Evolutionary conservation across 2,797 vertebrate species (phyloP), one percentile per base, ranked within the genome.

Genomic region (Channallabes apus): DNA sequence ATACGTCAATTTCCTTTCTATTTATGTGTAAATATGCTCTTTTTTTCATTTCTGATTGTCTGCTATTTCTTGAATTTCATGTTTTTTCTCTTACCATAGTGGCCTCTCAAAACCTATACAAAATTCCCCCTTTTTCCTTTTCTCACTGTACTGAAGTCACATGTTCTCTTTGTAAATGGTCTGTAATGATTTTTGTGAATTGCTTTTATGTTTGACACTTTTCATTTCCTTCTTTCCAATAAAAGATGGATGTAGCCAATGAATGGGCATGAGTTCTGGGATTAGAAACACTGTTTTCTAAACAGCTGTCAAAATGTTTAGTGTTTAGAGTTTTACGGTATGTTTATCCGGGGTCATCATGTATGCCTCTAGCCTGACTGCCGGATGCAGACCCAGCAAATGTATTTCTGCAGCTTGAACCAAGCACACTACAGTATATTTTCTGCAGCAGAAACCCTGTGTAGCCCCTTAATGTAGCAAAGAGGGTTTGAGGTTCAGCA

Each of bases 1-100:
- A 56, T 68, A 35, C 90, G 76, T 81, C 65, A 86, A 84, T 84
- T 80, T 79, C 46, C 80, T 83, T 88, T 67, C 46, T 93, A 92
- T 95, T 93, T 93, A 93, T 94, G 88, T 94, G 86, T 89, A 89
- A 87, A 91, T 91, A 88, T 83, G 71, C 62, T 35, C 82, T 54
- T 82, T 81, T 88, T 56, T 32, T 68, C 75, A 22, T 90, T 46
- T 87, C 59, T 86, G 78, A 1, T 56, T 54, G 4, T 77, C 82
- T 22, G 86, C 88, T 58, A 62, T 46, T 69, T 65, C 38, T 88
- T 71, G 86, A 7, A 86, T 38, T 2, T 79, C n/a, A 82, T 87
- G 38, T 46, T 82, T 89, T 90, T 89, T n/a, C 32, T 14, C 8
- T 56, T 46, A 32, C 18, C 51, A 78, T 84, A 54, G 20, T 82